Base-by-base conservation (phyloP, 2,113 vertebrate species). In the Elachura formosa region DNA sequence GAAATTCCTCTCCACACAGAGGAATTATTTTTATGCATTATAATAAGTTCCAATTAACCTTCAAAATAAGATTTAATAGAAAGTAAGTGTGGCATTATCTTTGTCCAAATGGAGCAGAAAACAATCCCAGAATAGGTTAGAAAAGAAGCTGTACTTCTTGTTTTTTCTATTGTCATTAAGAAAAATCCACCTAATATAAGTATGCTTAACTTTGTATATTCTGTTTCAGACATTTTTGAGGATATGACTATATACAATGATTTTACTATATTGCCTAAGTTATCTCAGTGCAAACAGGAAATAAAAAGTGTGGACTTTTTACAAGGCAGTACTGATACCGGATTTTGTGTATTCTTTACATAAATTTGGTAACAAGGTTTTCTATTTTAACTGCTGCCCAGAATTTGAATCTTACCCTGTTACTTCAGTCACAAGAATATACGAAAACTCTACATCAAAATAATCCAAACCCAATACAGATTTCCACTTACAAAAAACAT, bases 11-110 rank as follows among this genome's bases (percentile, higher is more conserved):
- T 82, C 74, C 29, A 46, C 49, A 41, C 8, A 46, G 16, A 40
- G 56, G 52, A 95, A 87, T 38, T 0, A 66, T 58, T 93, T 88
- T 62, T 83, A 90, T 75, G 59, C 33, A 61, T 83, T 66, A 46
- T 10, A 84, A 16, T 83, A 90, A 87, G 26, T 92, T 89, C 74
- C 69, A 91, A 84, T 89, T 95, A 89, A 91, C 40, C 64, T 91
- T 93, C 73, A 93, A 91, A 91, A 82, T 73, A 89, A 68, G 41
- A 79, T 73, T 87, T 76, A 73, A 75, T 25, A 94, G 69, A 84
- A 92, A 91, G 33, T n/a, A 84, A 81, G 55, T 14, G n/a, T 63
- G 62, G 31, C 58, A 69, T 82, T 87, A 75, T 7, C 33, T 79
- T 82, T 83, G 58, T 75, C 49, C 38, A 82, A 64, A 64, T 34